Evolutionary conservation across 92 coral and sea anemone species (phyloP), one percentile per base, ranked within the genome.

Genomic region (Epizoanthus rinbou): DNA sequence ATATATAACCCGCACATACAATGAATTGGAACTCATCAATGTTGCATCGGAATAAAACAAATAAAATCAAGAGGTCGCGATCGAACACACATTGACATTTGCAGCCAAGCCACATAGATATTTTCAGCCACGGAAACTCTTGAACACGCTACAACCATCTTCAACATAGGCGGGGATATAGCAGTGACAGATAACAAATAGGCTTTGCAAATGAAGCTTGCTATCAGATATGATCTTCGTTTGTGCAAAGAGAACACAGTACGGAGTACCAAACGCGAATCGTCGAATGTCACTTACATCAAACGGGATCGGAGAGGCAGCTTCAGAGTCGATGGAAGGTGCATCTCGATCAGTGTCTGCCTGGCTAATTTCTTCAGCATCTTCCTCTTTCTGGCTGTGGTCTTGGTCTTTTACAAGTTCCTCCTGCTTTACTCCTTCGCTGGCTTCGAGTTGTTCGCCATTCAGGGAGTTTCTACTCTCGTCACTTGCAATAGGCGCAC

Each of bases 331-430:
- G 52, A 95, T 93, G 0, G 98, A 95, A 1, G 98, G 95, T 47
- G 93, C 93, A 84, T 95, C 98, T 57, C 89, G 89, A 52, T 95
- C 98, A 3, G 98, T 95, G 37, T 95, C 98, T 76, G 98, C 92
- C 70, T 89, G 98, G 72, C 98, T 93, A 5, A 91, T 57, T 60
- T 93, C 95, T 75, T 91, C 98, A 45, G 68, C 79, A 60, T 92
- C 95, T 66, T 58, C 81, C 11, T 84, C 93, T 73, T 70, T 86
- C 76, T 41, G 83, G 28, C 75, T 23, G 31, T 17, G 81, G 15
- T 73, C 70, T 6, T 89, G 84, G 41, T 75, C 87, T 18, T 88
- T 87, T 60, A 47, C 82, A 41, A 80, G 88, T 37, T 85, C 87
- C 80, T 89, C 86, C 31, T 74, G 86, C 41, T 43, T 81, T 31